Evolutionary conservation across 1,140 invertebrate genomes (phyloP), one percentile per base, ranked within the genome.

Genomic region (Sitophilus oryzae): DNA sequence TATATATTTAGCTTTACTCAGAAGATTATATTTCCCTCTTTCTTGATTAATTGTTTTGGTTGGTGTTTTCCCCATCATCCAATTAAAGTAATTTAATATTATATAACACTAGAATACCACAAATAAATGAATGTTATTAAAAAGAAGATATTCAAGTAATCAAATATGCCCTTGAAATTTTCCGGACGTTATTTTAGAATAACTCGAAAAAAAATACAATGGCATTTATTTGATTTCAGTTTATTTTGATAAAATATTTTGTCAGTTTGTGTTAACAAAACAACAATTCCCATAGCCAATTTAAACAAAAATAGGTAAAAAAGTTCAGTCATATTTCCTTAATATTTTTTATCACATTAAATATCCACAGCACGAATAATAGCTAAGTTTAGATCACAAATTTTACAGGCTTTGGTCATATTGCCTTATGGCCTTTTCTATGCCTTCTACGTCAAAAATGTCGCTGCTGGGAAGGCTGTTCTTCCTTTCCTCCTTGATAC

Each of bases 381-480:
- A 30, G n/a, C n/a, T n/a, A 25, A 41, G 19, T 40, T 19, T 43
- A 22, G 22, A 20, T 34, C 23, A 10, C 14, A n/a, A n/a, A 10
- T 8, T 25, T 1, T 35, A 25, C 47, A 14, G 15, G 2, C 15
- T 30, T 6, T 35, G 41, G 15, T 48, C 36, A 25, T 48, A 21
- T 48, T 48, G 11, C n/a, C 22, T 45, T 5, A 35, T 20, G 11
- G 46, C 54, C 19, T 15, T 42, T 44, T 44, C 54, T 0, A 56
- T 56, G 5, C 54, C 54, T 36, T 56, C 54, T 2, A 56, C 16
- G 30, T 56, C 54, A 50, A 56, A 56, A 16, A 56, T 44, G 11
- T 56, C 54, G 14, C 16, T 56, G 11, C 40, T 50, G 5, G 47
- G 46, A 3, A 56, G 3, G 3, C 35, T 40, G 6, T 34, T 3